Conservation (phyloP, 2,888 invertebrate species). For the Nesidiocoris tenuis region DNA sequence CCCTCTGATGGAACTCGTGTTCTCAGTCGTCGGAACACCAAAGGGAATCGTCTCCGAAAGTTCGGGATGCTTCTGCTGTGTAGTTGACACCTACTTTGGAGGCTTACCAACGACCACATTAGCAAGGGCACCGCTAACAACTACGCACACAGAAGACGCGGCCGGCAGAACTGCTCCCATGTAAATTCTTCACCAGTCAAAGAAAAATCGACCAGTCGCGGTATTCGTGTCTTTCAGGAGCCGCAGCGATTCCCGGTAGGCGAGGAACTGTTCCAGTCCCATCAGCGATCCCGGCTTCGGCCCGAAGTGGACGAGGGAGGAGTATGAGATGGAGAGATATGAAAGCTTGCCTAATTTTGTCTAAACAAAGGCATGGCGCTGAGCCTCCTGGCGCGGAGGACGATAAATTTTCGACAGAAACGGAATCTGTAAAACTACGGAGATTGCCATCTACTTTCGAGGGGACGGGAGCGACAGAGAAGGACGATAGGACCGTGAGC, state of each 20-base stretch:
- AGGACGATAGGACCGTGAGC: neutral
- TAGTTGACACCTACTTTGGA: constrained; percentile 16
- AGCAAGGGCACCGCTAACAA: neutral
- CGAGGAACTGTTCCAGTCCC: neutral
- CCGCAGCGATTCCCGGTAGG: constrained; percentile 1
- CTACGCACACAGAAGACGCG: neutral
- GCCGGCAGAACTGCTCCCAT: neutral
- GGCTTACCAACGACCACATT: too few species aligned
- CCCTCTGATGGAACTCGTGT: neutral
- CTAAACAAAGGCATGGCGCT: constrained; percentile 34
- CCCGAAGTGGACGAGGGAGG: constrained; percentile 8
- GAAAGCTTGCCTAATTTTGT: constrained; percentile 32
- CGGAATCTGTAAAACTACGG: constrained; percentile 35
- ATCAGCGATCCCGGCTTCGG: neutral
- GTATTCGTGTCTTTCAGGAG: constrained; percentile 4
- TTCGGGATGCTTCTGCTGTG: constrained; percentile 24
- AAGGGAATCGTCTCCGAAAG: constrained; percentile 2
- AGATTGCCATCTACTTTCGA: constrained; percentile 26
- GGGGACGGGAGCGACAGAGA: neutral
- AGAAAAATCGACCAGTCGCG: constrained; percentile 16
- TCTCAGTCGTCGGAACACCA: neutral
- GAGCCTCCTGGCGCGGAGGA: constrained; percentile 15
- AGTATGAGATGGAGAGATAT: constrained; percentile 31
- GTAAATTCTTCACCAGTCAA: constrained; percentile 27
- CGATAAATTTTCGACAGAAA: constrained; percentile 37